These are phyloP conservation scores for Acleris sparsana DNA, from an alignment of 2,888 invertebrate genomes.

Conservation along the genomic window DNA sequence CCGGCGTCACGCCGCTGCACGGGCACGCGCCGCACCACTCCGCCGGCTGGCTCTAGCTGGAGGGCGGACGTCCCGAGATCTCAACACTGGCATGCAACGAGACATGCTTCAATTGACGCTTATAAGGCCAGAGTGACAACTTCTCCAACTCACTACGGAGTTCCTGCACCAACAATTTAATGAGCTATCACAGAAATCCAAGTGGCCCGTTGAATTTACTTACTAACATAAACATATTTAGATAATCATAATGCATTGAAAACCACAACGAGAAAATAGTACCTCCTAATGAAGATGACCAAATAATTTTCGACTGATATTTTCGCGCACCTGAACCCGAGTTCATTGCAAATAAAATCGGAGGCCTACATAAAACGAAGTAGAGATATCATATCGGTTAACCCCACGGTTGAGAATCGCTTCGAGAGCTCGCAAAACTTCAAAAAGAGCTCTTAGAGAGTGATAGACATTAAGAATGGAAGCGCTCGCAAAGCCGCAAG, in stretches of 20 bases:
- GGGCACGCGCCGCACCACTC: slow-evolving; percentile 87
- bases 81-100: not conserved
- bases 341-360: slow-evolving; percentile 6
- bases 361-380: slow-evolving; percentile 30
- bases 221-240: not conserved
- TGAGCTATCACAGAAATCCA: not conserved
- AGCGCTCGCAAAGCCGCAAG: not conserved
- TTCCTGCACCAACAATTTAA: slow-evolving; percentile 17
- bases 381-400: slow-evolving; percentile 30
- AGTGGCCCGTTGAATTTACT: not conserved
- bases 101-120: not conserved
- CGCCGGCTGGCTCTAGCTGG: slow-evolving; percentile 87
- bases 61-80: slow-evolving; percentile 10
- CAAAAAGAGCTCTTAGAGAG: not conserved
- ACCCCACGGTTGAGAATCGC: slow-evolving; percentile 8
- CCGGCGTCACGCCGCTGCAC: slow-evolving; percentile 89
- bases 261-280: slow-evolving; percentile 22
- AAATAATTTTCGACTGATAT: slow-evolving; percentile 20
- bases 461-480: not conserved
- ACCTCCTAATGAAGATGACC: slow-evolving; percentile 15
- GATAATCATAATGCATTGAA: not conserved
- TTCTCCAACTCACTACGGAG: slow-evolving; percentile 7
- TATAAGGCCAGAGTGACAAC: slow-evolving; percentile 3
- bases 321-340: not conserved
- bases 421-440: not conserved